These are phyloP conservation scores for Prietella phreatophila DNA, from an alignment of 2,113 vertebrate species.

Conservation along the genomic window DNA sequence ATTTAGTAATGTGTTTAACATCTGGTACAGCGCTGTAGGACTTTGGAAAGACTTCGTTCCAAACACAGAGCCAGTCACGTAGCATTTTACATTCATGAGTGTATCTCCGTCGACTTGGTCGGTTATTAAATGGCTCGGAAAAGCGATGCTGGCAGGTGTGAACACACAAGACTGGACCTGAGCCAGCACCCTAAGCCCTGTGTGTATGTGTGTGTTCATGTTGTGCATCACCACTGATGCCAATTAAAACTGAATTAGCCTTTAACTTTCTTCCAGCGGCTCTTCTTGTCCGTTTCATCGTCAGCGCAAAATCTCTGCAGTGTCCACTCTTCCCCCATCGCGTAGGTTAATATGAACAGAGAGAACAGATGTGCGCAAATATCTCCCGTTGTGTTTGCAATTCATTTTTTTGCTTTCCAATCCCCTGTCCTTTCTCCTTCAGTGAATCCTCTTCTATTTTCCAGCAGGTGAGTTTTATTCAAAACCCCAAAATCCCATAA, in stretches of 20 bases:
- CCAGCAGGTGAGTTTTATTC: not conserved
- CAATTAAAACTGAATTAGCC: conserved; percentile 35
- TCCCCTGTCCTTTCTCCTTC: not conserved
- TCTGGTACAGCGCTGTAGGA: not conserved
- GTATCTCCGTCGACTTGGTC: not conserved
- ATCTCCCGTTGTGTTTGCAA: not conserved
- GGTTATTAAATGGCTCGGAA: not conserved
- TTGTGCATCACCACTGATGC: conserved; percentile 29
- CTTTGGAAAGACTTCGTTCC: not conserved
- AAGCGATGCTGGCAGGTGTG: conserved; percentile 1
- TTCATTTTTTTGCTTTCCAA: not conserved
- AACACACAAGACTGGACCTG: not conserved
- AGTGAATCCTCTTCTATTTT: not conserved
- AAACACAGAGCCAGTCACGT: not conserved
- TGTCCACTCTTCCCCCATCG: not conserved
- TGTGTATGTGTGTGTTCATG: conserved; percentile 13
- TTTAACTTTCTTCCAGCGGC: conserved; percentile 30
- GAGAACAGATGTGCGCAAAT: not conserved
- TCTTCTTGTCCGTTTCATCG: not conserved
- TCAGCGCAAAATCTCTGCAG: not conserved
- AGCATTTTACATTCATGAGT: not conserved
- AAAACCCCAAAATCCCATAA: not conserved
- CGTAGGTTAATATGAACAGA: not conserved
- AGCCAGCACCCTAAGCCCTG: not conserved
- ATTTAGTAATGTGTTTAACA: not conserved